Evolutionary conservation across 2,888 invertebrate species (phyloP).

Genomic region (Cantharis nigra): DNA sequence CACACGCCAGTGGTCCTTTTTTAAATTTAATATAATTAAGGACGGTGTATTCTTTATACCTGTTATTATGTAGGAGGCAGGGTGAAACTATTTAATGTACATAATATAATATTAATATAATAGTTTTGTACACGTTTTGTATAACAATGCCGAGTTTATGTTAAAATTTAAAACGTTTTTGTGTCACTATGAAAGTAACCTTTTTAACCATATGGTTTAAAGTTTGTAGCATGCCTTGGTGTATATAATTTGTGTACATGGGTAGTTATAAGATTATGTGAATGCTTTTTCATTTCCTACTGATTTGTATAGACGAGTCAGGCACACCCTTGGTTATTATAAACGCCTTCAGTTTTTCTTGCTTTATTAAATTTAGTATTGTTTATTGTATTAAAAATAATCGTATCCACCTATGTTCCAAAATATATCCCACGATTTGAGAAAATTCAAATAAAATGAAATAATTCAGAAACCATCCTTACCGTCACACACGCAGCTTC

Average conservation of each 20-base stretch:
- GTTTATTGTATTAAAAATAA: neutral
- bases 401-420: neutral
- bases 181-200: neutral
- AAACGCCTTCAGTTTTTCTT: neutral
- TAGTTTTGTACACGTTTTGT: neutral
- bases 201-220: neutral
- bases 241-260: neutral
- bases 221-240: neutral
- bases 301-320: neutral
- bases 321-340: neutral
- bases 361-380: neutral
- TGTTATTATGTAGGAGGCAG: constrained; percentile 34
- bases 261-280: constrained; percentile 1
- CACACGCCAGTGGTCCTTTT: neutral
- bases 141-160: neutral
- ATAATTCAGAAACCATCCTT: neutral
- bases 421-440: neutral
- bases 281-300: neutral
- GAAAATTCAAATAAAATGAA: neutral
- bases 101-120: constrained; percentile 28
- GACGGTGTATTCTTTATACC: constrained; percentile 8
- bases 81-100: constrained; percentile 33
- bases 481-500: neutral
- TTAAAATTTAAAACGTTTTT: neutral
- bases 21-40: neutral